Conservation (phyloP, 2,797 vertebrate genomes). For the Otolemur crassicaudatus region DNA sequence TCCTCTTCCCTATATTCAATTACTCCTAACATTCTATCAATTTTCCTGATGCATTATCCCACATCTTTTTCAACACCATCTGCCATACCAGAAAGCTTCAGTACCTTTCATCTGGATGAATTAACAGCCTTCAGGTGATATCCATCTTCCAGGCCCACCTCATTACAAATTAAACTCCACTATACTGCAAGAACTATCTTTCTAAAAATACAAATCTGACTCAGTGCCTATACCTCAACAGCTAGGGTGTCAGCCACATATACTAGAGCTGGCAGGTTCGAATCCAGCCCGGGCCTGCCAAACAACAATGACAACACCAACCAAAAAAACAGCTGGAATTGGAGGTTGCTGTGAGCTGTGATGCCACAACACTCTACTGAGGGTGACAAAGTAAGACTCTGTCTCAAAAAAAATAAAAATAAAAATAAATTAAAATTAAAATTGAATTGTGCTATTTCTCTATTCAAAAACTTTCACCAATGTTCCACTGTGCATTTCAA, state of each 20-base stretch:
- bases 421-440: neutral
- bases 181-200: neutral
- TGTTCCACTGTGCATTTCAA: neutral
- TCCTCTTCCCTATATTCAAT: neutral
- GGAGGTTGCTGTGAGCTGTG: no score
- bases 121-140: neutral
- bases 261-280: no score
- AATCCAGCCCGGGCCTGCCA: no score
- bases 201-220: constrained; percentile 15
- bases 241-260: no score
- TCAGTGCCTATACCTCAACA: no score
- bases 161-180: constrained; percentile 37
- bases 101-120: neutral
- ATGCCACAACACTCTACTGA: no score
- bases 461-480: neutral
- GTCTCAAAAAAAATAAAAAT: no score
- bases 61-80: neutral
- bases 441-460: neutral
- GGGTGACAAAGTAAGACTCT: no score
- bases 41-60: neutral
- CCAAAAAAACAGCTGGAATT: no score
- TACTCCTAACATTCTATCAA: neutral
- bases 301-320: no score
- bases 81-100: constrained; percentile 18
- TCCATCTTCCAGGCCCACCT: neutral